These are phyloP conservation scores for Heliconius eleuchia DNA, from an alignment of 1,140 invertebrate genomes.

Conservation along the genomic window DNA sequence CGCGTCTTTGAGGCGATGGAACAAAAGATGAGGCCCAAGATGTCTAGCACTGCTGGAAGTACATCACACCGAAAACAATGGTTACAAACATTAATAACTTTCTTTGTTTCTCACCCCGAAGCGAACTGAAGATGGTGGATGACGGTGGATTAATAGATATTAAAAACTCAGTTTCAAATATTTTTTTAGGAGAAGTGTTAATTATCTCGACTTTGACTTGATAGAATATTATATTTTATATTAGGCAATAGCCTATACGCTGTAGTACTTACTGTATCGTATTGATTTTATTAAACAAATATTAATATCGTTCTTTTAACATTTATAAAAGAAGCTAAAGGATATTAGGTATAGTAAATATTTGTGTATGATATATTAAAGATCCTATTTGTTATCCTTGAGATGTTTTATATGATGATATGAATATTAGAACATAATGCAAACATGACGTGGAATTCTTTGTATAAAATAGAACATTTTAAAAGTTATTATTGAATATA, in stretches of 20 bases:
- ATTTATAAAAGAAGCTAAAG: neutral
- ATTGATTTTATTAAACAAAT: neutral
- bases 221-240: neutral
- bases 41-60: conserved; percentile 49
- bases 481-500: neutral
- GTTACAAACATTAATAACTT: conserved; percentile 70
- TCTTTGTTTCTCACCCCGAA: conserved; percentile 59
- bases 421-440: neutral
- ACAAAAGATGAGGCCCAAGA: conserved; percentile 40
- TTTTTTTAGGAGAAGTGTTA: neutral
- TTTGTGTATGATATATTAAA: conserved; percentile 5
- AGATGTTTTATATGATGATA: conserved; percentile 10
- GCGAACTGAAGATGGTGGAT: conserved; percentile 41
- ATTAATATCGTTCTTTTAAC: conserved; percentile 1
- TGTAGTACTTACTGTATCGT: neutral
- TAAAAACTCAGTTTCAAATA: conserved; percentile 33
- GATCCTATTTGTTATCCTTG: neutral
- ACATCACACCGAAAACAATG: conserved; percentile 59
- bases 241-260: neutral
- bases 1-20: conserved; percentile 41
- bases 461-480: too few species aligned
- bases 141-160: conserved; percentile 53
- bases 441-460: neutral
- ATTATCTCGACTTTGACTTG: neutral
- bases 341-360: conserved; percentile 11